A percentile compares a stretch with the other conserved stretches of the same genome.
phyloP scores from a whole-genome alignment of 1,140 invertebrate genomes.

The Akabosia matsudoensis region DNA sequence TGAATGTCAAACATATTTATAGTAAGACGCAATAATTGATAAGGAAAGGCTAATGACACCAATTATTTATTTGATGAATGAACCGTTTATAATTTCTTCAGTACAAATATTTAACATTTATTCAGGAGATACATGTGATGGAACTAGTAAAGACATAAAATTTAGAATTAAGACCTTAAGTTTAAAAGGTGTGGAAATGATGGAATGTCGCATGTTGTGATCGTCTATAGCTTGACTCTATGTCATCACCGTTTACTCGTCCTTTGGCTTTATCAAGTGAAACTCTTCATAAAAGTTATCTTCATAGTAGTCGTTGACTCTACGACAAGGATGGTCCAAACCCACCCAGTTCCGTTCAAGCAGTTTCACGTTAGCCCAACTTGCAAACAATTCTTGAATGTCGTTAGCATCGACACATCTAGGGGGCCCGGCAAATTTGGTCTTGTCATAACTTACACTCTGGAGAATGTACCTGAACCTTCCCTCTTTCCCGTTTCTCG shows the following conservation, averaged over 20 bases:
- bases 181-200: no score
- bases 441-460: constrained; percentile 41
- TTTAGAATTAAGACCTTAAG: no score
- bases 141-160: no score
- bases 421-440: constrained; percentile 36
- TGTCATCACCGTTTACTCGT: neutral
- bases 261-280: neutral
- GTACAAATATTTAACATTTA: no score
- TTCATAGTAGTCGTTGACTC: neutral
- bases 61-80: no score
- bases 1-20: no score
- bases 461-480: constrained; percentile 42
- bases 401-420: constrained; percentile 17
- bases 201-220: no score
- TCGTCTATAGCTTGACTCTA: no score
- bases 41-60: no score
- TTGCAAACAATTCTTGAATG: constrained; percentile 21
- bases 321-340: neutral
- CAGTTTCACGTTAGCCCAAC: constrained; percentile 17
- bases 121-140: no score
- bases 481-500: neutral
- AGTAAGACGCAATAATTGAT: no score
- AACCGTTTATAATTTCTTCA: no score
- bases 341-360: neutral
- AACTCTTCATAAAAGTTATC: constrained; percentile 8